Base-by-base conservation (phyloP, 2,797 vertebrate genomes). In the Anabacerthia variegaticeps region DNA sequence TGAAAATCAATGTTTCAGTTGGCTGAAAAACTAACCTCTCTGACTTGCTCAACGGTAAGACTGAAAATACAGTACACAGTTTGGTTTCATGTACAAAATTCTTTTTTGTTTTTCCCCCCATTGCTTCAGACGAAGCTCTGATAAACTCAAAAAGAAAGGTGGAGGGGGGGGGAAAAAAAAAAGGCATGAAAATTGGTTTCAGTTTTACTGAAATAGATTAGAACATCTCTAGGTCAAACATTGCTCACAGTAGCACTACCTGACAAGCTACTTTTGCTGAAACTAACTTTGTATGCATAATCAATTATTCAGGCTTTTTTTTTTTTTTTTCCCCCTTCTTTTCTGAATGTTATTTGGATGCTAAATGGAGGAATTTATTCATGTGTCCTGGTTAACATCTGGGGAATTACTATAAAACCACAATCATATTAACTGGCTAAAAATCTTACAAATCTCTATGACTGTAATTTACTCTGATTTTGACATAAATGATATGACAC, bases 221-320 rank as follows among this genome's bases (percentile, higher is more conserved):
- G 13, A 92, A 77, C 23, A 79, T 80, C 92, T 92, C 72, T 71
- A 82, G 69, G 89, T 95, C 88, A 96, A 92, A 23, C 80, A 67
- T 93, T 19, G 37, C 62, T 94, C 85, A 51, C 49, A 74, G 75
- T 92, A 90, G 52, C 58, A 55, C 16, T 81, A 91, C 51, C 77
- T 92, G 83, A 94, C 69, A 95, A 92, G 14, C 32, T 76, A 73
- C 65, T 94, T 86, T 89, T 77, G 30, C 56, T 81, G 56, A 91
- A 94, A 69, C 65, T 76, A 86, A 94, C 72, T 93, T 75, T 84
- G 66, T n/a, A 93, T 93, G 56, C 34, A 91, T 92, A 94, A 94
- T 81, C 83, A 83, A 83, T 88, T 75, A 43, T 65, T 71, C 67
- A 54, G 54, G 7, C 30, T 28, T 69, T 37, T 68, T 63, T 62